Evolutionary conservation across 2,888 invertebrate species (phyloP).

Genomic region (Cyrtodaria siliqua): DNA sequence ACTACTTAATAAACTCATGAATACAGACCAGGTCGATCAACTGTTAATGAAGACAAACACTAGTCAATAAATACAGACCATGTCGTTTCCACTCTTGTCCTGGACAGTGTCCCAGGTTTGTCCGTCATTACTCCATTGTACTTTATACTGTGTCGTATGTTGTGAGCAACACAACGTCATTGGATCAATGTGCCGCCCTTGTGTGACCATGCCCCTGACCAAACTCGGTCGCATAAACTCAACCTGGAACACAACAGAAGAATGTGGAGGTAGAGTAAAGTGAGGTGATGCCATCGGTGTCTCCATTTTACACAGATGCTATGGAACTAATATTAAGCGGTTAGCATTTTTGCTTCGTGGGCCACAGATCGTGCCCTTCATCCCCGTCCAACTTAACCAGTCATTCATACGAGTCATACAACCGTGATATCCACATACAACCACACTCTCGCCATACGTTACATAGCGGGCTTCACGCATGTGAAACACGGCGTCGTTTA

Average conservation of each 20-base stretch:
- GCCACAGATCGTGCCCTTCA: too few relatives aligned
- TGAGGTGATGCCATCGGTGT: too few relatives aligned
- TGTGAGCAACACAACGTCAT: conserved; percentile 67
- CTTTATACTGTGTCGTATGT: conserved; percentile 62
- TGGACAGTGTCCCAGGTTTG: conserved; percentile 59
- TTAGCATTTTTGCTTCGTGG: too few relatives aligned
- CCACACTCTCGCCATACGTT: too few relatives aligned
- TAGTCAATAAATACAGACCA: conserved; percentile 45
- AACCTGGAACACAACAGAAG: conserved; percentile 57
- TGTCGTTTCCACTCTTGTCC: conserved; percentile 63
- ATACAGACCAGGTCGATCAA: background rate
- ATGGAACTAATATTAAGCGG: too few relatives aligned
- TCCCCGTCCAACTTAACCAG: too few relatives aligned
- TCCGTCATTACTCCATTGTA: conserved; percentile 68
- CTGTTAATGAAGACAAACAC: background rate
- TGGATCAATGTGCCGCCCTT: conserved; percentile 68
- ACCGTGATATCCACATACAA: too few relatives aligned
- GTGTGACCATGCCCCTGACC: conserved; percentile 68
- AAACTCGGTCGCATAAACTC: conserved; percentile 65
- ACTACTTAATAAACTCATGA: background rate
- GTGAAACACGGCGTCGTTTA: too few relatives aligned
- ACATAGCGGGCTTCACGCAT: too few relatives aligned
- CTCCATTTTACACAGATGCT: too few relatives aligned
- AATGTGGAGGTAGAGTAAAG: too few relatives aligned
- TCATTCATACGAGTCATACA: too few relatives aligned